Percentiles rank a stretch among this genome's conserved stretches.
These are phyloP conservation scores for Podarcis muralis DNA, from an alignment of 2,113 vertebrate species.

Conservation along the genomic window DNA sequence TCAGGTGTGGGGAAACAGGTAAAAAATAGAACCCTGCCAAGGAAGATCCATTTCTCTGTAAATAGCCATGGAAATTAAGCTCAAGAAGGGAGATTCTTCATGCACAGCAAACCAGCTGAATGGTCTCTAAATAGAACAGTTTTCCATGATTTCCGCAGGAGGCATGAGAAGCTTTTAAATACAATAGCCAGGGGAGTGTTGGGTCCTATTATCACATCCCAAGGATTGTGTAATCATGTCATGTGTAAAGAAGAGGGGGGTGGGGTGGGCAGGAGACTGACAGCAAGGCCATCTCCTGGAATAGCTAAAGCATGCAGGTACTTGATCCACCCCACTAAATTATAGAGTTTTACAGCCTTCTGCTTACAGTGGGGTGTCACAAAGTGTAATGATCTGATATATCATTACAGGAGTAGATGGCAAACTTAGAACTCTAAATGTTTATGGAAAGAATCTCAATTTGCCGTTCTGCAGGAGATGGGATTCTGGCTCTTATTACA, in stretches of 20 bases:
- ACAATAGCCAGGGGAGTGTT: not conserved
- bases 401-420: constrained; percentile 55
- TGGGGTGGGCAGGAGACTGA: constrained; percentile 7
- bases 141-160: not conserved
- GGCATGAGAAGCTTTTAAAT: constrained; percentile 27
- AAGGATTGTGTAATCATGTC: not conserved
- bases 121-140: not conserved
- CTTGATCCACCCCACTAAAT: constrained; percentile 44
- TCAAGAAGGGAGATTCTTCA: not conserved
- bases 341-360: constrained; percentile 36
- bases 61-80: not conserved
- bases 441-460: constrained; percentile 33
- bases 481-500: not conserved
- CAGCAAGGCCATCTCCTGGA: constrained; percentile 42
- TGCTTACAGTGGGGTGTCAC: constrained; percentile 54
- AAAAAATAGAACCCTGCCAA: too few species aligned
- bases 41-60: not conserved
- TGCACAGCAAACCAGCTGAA: not conserved
- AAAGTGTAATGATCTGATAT: constrained; percentile 51
- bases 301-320: constrained; percentile 53
- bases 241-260: not conserved
- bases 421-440: constrained; percentile 21
- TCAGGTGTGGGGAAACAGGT: not conserved
- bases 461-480: not conserved
- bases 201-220: constrained; percentile 38